A percentile compares a stretch with the other conserved stretches of the same genome.
Conservation (phyloP, 2,113 vertebrate genomes). For the Solea solea region DNA sequence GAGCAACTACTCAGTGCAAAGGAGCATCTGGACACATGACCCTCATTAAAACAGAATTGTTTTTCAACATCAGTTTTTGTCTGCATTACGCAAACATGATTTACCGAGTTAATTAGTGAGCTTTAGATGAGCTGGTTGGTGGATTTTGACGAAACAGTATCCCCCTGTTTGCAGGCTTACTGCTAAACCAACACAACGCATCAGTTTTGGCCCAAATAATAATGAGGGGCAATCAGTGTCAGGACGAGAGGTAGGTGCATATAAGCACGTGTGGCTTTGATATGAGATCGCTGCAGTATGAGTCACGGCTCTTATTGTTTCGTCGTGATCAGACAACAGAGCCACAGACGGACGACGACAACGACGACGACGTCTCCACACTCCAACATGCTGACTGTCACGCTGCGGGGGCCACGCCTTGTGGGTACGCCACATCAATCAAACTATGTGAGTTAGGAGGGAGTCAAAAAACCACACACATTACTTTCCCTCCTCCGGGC, state of each 20-base stretch:
- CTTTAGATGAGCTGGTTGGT: background rate
- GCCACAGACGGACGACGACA: conserved; percentile 16
- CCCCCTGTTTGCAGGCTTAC: background rate
- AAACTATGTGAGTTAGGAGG: background rate
- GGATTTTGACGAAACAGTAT: background rate
- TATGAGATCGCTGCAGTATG: conserved; percentile 12
- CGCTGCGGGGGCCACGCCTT: conserved; percentile 23
- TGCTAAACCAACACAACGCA: background rate
- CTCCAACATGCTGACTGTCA: conserved; percentile 32
- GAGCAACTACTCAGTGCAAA: background rate
- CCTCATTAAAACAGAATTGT: background rate
- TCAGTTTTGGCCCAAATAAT: background rate
- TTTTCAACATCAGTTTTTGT: background rate
- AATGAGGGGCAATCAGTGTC: conserved; percentile 22
- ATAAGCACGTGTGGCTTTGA: conserved; percentile 28
- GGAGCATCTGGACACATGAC: background rate
- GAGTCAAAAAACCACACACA: background rate
- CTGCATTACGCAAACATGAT: background rate
- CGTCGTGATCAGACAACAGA: conserved; percentile 24
- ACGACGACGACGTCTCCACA: conserved; percentile 20
- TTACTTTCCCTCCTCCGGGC: conserved; percentile 29
- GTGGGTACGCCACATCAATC: conserved; percentile 27
- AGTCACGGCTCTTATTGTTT: conserved; percentile 27
- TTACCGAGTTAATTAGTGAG: background rate
- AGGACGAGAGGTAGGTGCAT: conserved; percentile 21